Percentiles rank a stretch among this genome's conserved stretches.
Conservation (phyloP, 1,140 invertebrate genomes). For the Brachionus sp. region DNA sequence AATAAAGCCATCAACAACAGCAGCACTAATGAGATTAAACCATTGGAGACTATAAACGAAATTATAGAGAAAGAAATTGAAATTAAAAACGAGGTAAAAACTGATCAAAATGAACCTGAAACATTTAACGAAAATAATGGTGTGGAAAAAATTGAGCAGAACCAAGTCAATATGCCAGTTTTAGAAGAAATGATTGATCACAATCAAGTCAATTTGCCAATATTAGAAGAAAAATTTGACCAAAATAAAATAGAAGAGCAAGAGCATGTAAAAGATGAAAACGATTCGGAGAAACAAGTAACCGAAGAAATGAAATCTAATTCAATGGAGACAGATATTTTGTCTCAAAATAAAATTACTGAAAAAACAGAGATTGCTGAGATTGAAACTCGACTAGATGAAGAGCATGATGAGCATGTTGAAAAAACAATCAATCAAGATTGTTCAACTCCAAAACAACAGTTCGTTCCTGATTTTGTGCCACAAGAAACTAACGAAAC, state of each 20-base stretch:
- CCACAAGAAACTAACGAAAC: no score
- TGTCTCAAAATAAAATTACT: neutral
- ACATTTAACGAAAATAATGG: neutral
- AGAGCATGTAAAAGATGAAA: no score
- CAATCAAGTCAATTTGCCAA: neutral
- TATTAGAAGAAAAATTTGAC: neutral
- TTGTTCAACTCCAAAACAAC: no score
- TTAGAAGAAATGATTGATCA: neutral
- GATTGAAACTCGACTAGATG: no score
- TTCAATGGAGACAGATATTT: neutral
- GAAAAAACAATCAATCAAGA: no score
- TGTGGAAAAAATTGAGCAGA: neutral
- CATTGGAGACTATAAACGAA: neutral
- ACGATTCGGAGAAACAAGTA: neutral
- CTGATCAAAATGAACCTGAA: neutral
- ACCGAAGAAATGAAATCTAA: neutral
- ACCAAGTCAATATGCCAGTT: neutral
- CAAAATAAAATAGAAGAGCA: neutral
- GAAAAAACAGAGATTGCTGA: no score
- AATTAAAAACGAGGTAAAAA: neutral
- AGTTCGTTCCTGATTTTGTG: no score
- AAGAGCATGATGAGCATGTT: no score
- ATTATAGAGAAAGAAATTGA: neutral
- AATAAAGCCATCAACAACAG: neutral
- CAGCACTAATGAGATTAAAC: neutral